Conservation (phyloP, 2,888 invertebrate species). For the Eueremaeus valkanovi region DNA sequence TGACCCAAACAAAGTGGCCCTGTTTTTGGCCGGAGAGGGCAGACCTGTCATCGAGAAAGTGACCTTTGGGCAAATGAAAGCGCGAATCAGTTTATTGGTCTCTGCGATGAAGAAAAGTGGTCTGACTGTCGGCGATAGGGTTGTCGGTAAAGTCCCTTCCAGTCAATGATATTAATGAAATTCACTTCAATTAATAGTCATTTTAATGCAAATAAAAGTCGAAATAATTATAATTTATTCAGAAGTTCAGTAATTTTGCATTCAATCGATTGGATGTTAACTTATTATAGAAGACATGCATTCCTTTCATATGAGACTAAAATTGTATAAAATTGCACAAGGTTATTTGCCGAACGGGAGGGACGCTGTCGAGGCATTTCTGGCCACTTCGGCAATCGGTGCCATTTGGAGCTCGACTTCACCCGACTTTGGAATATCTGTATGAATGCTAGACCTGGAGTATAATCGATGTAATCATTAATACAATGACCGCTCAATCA, state of each 20-base stretch:
- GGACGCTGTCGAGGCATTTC: constrained; percentile 57
- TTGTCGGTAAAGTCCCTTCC: constrained; percentile 56
- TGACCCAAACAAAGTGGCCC: constrained; percentile 52
- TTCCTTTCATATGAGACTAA: too few species aligned
- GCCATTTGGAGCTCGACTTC: constrained; percentile 59
- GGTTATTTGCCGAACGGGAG: constrained; percentile 53
- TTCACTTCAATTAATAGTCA: too few species aligned
- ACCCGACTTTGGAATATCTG: constrained; percentile 58
- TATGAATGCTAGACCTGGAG: constrained; percentile 47
- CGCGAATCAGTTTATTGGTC: constrained; percentile 53
- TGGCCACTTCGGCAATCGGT: constrained; percentile 57
- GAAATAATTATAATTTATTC: too few species aligned
- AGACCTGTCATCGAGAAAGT: constrained; percentile 48
- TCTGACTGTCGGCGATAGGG: constrained; percentile 54
- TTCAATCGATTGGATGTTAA: too few species aligned
- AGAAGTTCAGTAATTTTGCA: too few species aligned
- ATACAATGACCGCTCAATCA: not conserved
- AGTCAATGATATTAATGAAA: too few species aligned
- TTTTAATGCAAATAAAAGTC: too few species aligned
- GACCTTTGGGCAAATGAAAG: constrained; percentile 52
- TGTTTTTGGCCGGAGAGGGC: constrained; percentile 10
- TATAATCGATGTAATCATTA: not conserved
- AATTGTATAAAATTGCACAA: too few species aligned
- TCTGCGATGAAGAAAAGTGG: constrained; percentile 53
- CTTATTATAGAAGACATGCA: too few species aligned